A percentile compares a stretch with the other conserved stretches of the same genome.
phyloP scores from a whole-genome alignment of 2,888 invertebrate species.

The Oscheius onirici region DNA sequence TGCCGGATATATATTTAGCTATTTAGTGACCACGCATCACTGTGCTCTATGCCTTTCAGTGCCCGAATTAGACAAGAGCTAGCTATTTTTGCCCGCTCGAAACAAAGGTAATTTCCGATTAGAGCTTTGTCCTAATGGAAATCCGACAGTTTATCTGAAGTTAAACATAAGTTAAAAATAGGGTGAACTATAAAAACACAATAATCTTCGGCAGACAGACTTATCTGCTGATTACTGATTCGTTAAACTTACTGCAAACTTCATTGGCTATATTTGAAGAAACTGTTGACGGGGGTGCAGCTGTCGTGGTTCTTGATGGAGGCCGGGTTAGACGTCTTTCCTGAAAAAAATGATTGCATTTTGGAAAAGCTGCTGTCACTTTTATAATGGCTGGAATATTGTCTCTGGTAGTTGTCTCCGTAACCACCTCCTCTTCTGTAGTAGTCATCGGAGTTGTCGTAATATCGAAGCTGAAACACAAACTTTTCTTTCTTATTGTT shows the following conservation, averaged over 20 bases:
- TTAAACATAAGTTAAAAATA: too few species aligned
- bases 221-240: too few species aligned
- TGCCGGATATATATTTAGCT: too few species aligned
- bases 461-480: background rate
- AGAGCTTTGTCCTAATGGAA: too few species aligned
- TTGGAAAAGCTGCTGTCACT: background rate
- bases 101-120: too few species aligned
- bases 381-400: constrained; percentile 29
- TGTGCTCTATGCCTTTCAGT: too few species aligned
- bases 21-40: too few species aligned
- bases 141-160: too few species aligned
- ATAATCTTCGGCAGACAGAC: too few species aligned
- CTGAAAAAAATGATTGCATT: constrained; percentile 29
- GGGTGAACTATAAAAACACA: too few species aligned
- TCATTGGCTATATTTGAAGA: constrained; percentile 33
- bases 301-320: constrained; percentile 35
- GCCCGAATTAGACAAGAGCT: too few species aligned
- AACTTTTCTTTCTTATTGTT: background rate
- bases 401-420: constrained; percentile 17
- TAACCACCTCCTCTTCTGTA: background rate
- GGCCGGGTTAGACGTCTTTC: constrained; percentile 43
- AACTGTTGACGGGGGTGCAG: background rate
- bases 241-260: constrained; percentile 38
- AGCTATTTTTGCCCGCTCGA: too few species aligned
- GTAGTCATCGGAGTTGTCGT: background rate